Conservation (phyloP, 2,113 vertebrate genomes). For the Microcebus jonahi region DNA sequence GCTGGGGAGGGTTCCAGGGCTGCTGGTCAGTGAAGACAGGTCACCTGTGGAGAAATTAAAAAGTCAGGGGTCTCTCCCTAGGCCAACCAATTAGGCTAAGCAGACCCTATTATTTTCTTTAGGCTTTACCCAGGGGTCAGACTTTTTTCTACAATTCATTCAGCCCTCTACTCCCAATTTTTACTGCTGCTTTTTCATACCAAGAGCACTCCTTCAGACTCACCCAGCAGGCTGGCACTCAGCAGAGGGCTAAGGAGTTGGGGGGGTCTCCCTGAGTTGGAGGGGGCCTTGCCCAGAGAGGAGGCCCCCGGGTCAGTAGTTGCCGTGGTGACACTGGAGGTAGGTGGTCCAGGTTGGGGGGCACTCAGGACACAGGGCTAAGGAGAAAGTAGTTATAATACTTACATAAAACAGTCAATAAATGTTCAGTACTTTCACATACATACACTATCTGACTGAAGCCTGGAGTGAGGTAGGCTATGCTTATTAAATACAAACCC, state of each 20-base stretch:
- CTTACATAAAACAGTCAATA: not conserved
- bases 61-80: conserved; percentile 7
- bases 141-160: not conserved
- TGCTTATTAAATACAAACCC: conserved; percentile 23
- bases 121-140: not conserved
- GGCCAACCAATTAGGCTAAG: not conserved
- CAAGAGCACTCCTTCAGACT: conserved; percentile 51
- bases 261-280: conserved; percentile 83
- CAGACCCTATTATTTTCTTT: not conserved
- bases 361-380: conserved; percentile 84
- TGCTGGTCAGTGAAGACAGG: conserved; percentile 85
- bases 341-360: conserved; percentile 86
- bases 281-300: conserved; percentile 83
- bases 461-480: not conserved
- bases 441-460: not conserved
- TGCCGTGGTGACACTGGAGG: conserved; percentile 82
- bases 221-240: conserved; percentile 89
- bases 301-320: conserved; percentile 83
- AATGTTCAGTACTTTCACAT: not conserved
- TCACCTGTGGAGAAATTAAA: conserved; percentile 84
- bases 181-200: not conserved
- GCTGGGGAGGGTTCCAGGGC: conserved; percentile 83
- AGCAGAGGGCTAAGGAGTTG: conserved; percentile 89
- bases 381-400: not conserved
- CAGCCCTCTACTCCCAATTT: not conserved